Conservation (phyloP, 2,888 invertebrate species). For the Campaea margaritaria region DNA sequence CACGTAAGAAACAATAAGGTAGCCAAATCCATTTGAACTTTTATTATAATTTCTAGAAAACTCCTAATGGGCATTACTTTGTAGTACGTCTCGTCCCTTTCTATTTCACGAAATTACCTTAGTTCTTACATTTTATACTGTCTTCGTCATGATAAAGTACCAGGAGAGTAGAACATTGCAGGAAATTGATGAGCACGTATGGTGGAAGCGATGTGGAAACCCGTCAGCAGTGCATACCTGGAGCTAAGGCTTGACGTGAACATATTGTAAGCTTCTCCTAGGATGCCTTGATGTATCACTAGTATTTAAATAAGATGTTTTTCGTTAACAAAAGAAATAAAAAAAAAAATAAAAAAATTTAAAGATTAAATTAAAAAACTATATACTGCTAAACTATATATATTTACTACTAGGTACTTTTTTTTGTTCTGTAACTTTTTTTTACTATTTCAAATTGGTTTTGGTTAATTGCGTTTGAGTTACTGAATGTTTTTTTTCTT, state of each 20-base stretch:
- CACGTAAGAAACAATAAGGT: too few relatives aligned
- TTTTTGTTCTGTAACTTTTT: background rate
- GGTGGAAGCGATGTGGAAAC: slow-evolving; percentile 23
- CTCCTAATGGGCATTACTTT: too few relatives aligned
- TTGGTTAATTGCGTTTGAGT: too few relatives aligned
- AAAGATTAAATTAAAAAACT: too few relatives aligned
- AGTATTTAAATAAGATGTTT: background rate
- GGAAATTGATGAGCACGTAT: slow-evolving; percentile 31
- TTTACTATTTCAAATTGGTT: background rate
- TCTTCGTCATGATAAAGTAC: slow-evolving; percentile 24
- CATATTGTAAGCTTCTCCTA: slow-evolving; percentile 21
- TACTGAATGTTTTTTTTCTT: too few relatives aligned
- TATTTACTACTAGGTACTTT: too few relatives aligned
- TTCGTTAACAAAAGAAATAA: background rate
- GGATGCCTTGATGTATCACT: slow-evolving; percentile 17
- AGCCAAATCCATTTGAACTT: too few relatives aligned
- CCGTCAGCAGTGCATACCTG: slow-evolving; percentile 25
- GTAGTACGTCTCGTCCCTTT: background rate
- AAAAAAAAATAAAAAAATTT: background rate
- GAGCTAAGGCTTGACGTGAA: slow-evolving; percentile 21
- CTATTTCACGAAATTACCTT: background rate
- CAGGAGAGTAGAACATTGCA: slow-evolving; percentile 28
- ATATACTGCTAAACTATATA: too few relatives aligned
- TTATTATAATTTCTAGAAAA: too few relatives aligned
- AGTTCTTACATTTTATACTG: slow-evolving; percentile 15